Evolutionary conservation across 2,113 vertebrate species (phyloP).

Genomic region (Corythornis cristatus): DNA sequence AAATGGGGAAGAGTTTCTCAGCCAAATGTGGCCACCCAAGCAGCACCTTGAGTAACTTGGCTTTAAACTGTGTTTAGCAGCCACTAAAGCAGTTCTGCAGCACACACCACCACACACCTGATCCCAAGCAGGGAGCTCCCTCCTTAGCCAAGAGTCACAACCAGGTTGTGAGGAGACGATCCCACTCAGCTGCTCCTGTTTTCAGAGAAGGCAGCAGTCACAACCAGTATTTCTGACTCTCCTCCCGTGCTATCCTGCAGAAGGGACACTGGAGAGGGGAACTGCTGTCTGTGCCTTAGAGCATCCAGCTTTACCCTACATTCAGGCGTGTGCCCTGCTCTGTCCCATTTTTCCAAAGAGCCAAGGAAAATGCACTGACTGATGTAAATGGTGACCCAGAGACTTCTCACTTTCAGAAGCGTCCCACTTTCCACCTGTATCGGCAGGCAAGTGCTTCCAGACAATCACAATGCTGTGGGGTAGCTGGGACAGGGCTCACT

Average conservation of each 20-base stretch:
- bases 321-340: not conserved
- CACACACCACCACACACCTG: rapidly evolving
- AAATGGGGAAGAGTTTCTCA: not conserved
- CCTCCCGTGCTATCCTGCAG: not conserved
- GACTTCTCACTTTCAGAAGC: not conserved
- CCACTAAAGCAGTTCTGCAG: not conserved
- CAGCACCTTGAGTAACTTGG: not conserved
- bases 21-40: not conserved
- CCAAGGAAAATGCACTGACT: not conserved
- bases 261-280: not conserved
- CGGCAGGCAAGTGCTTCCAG: not conserved
- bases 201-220: not conserved
- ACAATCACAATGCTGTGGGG: not conserved
- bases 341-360: not conserved
- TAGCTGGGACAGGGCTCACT: not conserved
- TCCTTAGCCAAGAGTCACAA: rapidly evolving
- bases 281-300: not conserved
- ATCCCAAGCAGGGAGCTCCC: not conserved
- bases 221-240: not conserved
- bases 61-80: not conserved
- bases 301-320: not conserved
- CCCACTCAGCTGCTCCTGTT: not conserved
- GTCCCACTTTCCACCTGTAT: not conserved
- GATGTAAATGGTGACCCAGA: rapidly evolving
- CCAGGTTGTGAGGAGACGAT: not conserved